A percentile compares a stretch with the other conserved stretches of the same genome.
These are phyloP conservation scores for Tragelaphus scriptus DNA, from an alignment of 2,113 vertebrate genomes.

Conservation along the genomic window DNA sequence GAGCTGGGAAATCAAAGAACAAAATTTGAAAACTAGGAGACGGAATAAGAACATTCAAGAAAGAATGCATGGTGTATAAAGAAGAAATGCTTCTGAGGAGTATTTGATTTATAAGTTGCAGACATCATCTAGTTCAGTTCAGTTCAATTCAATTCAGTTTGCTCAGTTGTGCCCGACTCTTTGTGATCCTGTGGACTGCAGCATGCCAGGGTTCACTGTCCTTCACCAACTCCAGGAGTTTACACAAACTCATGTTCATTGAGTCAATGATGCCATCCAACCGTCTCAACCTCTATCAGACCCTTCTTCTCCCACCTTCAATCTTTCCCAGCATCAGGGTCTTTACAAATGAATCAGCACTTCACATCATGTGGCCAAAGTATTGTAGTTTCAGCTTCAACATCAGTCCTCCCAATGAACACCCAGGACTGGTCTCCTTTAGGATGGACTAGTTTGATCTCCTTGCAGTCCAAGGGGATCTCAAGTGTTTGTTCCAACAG, in stretches of 20 bases:
- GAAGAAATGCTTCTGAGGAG: not conserved
- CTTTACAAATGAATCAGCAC: not conserved
- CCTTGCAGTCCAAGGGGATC: not conserved
- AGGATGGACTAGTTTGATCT: not conserved
- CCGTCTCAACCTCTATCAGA: not conserved
- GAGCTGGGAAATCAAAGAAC: not conserved
- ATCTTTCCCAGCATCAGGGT: not conserved
- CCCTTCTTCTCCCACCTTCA: not conserved
- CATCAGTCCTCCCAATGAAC: not conserved
- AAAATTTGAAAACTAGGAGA: not conserved
- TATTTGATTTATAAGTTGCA: not conserved
- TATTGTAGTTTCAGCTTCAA: not conserved
- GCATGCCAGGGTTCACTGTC: not conserved
- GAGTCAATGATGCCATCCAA: not conserved
- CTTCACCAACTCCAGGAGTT: not conserved
- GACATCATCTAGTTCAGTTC: not conserved
- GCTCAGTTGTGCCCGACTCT: rapidly evolving
- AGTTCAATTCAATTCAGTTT: not conserved
- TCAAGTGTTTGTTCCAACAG: not conserved
- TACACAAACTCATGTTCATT: not conserved
- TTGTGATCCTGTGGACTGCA: not conserved
- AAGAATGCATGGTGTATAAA: not conserved
- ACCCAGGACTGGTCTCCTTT: not conserved
- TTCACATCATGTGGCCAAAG: not conserved
- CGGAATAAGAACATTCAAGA: not conserved